Conservation (phyloP, 1,140 invertebrate species). For the Parapsyche elsis region DNA sequence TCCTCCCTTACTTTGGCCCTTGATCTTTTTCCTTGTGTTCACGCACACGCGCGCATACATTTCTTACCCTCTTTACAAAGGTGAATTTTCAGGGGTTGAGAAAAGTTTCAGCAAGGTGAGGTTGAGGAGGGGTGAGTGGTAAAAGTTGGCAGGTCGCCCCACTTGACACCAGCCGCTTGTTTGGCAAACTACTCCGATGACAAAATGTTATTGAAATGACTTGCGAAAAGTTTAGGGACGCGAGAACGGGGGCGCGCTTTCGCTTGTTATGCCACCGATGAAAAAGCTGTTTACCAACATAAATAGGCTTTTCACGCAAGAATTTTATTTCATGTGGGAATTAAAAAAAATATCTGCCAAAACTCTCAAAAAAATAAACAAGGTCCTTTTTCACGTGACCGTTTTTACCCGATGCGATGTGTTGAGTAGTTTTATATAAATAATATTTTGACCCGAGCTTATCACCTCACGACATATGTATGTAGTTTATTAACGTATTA, state of each 20-base stretch:
- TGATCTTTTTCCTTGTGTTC: background rate
- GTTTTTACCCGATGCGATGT: too few relatives aligned
- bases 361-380: too few relatives aligned
- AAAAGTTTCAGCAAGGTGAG: background rate
- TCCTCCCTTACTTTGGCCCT: background rate
- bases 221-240: slow-evolving; percentile 33
- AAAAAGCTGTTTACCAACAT: slow-evolving; percentile 33
- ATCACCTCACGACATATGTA: too few relatives aligned
- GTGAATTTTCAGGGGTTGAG: background rate
- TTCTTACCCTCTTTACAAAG: background rate
- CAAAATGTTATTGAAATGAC: slow-evolving; percentile 48
- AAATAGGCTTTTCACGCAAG: slow-evolving; percentile 32
- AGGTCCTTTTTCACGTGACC: too few relatives aligned
- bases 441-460: too few relatives aligned
- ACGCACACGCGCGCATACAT: background rate
- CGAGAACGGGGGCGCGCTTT: background rate
- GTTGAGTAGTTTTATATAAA: too few relatives aligned
- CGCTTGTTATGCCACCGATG: slow-evolving; percentile 12
- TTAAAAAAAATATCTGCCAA: slow-evolving; percentile 5
- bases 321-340: slow-evolving; percentile 11
- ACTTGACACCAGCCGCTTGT: slow-evolving; percentile 40
- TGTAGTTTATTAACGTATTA: too few relatives aligned
- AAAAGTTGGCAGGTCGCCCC: slow-evolving; percentile 34
- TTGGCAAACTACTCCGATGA: slow-evolving; percentile 44
- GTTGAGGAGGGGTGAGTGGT: background rate